Evolutionary conservation across 2,888 invertebrate species (phyloP).

Genomic region (Eulithis prunata): DNA sequence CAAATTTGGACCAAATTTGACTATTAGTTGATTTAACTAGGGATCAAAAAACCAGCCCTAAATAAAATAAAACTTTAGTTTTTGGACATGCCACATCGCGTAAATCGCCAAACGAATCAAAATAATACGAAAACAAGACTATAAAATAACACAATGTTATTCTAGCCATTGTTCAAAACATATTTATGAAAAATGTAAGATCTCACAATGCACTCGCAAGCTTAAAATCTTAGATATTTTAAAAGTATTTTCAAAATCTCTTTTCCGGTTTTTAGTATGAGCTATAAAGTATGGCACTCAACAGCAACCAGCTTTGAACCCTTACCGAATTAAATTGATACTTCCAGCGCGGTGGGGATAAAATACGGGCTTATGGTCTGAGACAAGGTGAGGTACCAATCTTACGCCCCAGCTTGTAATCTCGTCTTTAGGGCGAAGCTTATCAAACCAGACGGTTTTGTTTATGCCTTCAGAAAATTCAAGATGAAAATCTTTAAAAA

Average conservation of each 20-base stretch:
- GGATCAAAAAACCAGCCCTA: too few relatives aligned
- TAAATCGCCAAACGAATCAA: too few relatives aligned
- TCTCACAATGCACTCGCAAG: background rate
- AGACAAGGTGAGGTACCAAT: constrained; percentile 37
- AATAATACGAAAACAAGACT: too few relatives aligned
- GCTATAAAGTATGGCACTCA: constrained; percentile 1
- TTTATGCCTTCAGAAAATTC: constrained; percentile 11
- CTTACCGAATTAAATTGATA: constrained; percentile 55
- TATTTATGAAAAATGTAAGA: too few relatives aligned
- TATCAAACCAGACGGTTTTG: constrained; percentile 22
- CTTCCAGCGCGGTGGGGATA: constrained; percentile 48
- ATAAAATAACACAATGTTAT: too few relatives aligned
- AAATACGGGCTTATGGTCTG: constrained; percentile 46
- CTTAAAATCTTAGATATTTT: background rate
- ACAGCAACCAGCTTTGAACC: constrained; percentile 19
- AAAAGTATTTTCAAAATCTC: background rate
- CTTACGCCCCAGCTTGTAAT: constrained; percentile 32
- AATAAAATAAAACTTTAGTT: too few relatives aligned
- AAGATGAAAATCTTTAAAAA: constrained; percentile 1
- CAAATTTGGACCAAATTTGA: too few relatives aligned
- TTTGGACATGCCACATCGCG: too few relatives aligned
- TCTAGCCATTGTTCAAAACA: too few relatives aligned
- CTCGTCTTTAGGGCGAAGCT: constrained; percentile 25
- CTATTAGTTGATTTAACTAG: too few relatives aligned
- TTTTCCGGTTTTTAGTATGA: constrained; percentile 3